Percentiles rank a stretch among this genome's conserved stretches.
Evolutionary conservation across 2,888 invertebrate genomes (phyloP).

Genomic region (Yponomeuta cagnagella): DNA sequence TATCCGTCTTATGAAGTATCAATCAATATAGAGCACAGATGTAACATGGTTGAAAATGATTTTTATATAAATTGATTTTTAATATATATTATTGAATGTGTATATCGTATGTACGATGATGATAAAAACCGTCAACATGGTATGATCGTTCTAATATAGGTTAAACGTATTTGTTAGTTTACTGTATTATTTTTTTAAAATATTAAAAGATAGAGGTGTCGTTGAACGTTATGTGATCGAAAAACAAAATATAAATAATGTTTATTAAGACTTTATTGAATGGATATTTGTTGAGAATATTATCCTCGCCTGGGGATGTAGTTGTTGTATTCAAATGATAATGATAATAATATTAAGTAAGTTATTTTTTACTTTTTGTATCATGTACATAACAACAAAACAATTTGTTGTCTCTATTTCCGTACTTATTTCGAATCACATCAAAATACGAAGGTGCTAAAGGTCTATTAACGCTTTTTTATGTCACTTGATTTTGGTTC

Average conservation of each 20-base stretch:
- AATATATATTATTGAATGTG: constrained; percentile 61
- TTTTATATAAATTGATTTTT: constrained; percentile 71
- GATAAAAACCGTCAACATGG: constrained; percentile 36
- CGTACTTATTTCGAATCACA: constrained; percentile 60
- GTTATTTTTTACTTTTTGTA: constrained; percentile 76
- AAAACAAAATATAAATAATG: constrained; percentile 56
- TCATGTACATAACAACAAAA: constrained; percentile 69
- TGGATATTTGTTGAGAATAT: constrained; percentile 72
- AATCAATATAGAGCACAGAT: constrained; percentile 51
- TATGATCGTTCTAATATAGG: constrained; percentile 46
- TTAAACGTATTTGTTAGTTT: constrained; percentile 55
- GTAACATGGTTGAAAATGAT: constrained; percentile 64
- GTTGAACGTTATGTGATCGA: constrained; percentile 75
- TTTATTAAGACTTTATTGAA: constrained; percentile 73
- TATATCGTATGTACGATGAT: constrained; percentile 52
- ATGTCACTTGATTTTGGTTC: constrained; percentile 43
- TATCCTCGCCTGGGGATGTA: constrained; percentile 67
- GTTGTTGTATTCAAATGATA: constrained; percentile 74
- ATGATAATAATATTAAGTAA: constrained; percentile 75
- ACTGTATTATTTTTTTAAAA: constrained; percentile 49
- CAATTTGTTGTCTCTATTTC: constrained; percentile 67
- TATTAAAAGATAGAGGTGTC: constrained; percentile 63
- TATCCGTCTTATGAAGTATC: constrained; percentile 73
- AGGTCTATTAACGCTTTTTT: constrained; percentile 70
- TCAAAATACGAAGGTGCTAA: constrained; percentile 60